These are phyloP conservation scores for Falco columbarius DNA, from an alignment of 2,797 vertebrate species.

Conservation along the genomic window DNA sequence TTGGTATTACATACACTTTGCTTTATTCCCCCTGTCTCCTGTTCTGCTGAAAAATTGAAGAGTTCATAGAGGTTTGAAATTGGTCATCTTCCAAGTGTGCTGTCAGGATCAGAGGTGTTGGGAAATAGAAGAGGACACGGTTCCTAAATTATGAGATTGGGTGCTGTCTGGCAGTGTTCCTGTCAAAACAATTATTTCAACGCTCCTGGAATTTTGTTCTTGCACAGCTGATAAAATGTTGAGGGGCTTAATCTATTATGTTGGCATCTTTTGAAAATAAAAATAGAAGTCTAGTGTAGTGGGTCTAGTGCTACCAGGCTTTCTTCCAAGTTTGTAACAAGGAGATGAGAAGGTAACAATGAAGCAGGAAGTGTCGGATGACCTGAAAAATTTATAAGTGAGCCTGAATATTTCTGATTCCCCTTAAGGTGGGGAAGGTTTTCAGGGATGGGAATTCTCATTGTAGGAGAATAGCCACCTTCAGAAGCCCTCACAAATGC, in stretches of 20 bases:
- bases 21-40: background rate
- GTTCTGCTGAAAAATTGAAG: background rate
- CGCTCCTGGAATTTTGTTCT: background rate
- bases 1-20: background rate
- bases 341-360: background rate
- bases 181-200: constrained; percentile 30
- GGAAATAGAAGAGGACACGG: background rate
- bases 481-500: background rate
- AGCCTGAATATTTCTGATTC: background rate
- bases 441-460: background rate
- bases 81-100: background rate
- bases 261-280: constrained; percentile 23
- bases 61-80: background rate
- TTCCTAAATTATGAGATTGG: background rate
- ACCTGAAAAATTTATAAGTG: constrained; percentile 5
- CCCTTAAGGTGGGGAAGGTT: background rate
- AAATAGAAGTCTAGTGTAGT: background rate
- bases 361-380: background rate
- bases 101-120: background rate
- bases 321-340: constrained; percentile 22
- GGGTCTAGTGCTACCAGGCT: background rate
- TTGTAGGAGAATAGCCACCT: background rate
- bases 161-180: background rate
- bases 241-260: background rate
- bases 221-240: background rate